These are phyloP conservation scores for Cylas formicarius DNA, from an alignment of 1,140 invertebrate genomes.

Conservation along the genomic window DNA sequence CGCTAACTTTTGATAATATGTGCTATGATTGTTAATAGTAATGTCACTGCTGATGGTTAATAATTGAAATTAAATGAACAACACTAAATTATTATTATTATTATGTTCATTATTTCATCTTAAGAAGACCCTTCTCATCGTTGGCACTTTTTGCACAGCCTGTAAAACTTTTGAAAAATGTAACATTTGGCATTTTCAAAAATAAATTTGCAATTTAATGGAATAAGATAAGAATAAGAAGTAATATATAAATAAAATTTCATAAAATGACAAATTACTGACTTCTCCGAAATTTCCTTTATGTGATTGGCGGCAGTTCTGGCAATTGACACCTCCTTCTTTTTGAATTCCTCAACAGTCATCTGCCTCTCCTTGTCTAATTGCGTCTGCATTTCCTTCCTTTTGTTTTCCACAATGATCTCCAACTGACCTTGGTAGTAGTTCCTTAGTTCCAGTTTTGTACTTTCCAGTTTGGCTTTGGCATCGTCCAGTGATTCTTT, in stretches of 20 bases:
- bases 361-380: conserved; percentile 58
- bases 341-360: conserved; percentile 56
- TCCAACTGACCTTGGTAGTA: conserved; percentile 76
- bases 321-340: conserved; percentile 57
- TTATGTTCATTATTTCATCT: no score
- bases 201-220: not conserved
- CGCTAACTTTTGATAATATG: no score
- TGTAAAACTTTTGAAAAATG: no score
- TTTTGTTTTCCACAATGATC: conserved; percentile 63
- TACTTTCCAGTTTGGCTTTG: conserved; percentile 54
- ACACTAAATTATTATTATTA: no score
- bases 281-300: conserved; percentile 66
- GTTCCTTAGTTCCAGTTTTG: conserved; percentile 58
- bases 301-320: conserved; percentile 64
- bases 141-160: no score
- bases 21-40: no score
- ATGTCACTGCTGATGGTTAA: no score
- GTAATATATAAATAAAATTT: not conserved
- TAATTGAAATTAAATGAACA: no score
- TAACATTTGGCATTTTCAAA: no score
- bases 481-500: conserved; percentile 49
- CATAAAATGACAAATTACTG: conserved; percentile 30
- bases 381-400: conserved; percentile 69
- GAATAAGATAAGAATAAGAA: no score
- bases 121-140: no score